These are phyloP conservation scores for Galaxias olidus DNA, from an alignment of 2,797 vertebrate genomes.

Conservation along the genomic window DNA sequence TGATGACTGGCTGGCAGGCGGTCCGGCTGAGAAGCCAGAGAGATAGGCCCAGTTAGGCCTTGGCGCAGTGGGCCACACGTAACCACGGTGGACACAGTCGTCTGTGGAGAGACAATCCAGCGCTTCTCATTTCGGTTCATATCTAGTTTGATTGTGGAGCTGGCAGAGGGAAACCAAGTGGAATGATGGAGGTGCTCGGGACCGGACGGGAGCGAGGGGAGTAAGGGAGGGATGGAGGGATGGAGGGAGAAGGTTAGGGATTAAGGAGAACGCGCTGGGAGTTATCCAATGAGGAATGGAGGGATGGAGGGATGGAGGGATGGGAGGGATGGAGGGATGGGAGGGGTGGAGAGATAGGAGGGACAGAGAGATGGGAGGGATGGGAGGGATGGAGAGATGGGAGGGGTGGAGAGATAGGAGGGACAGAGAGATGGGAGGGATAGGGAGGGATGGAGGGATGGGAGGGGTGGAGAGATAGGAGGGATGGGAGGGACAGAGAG, in stretches of 20 bases:
- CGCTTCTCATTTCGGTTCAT: constrained; percentile 59
- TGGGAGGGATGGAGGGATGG: constrained; percentile 19
- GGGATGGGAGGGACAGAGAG: constrained; percentile 24
- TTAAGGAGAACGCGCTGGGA: too few species aligned
- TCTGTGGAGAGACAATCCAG: constrained; percentile 51
- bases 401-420: constrained; percentile 9
- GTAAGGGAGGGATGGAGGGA: constrained; percentile 23
- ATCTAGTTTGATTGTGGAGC: constrained; percentile 58
- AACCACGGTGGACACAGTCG: constrained; percentile 51
- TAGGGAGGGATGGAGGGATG: constrained; percentile 55
- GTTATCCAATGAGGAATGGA: too few species aligned
- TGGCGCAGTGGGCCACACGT: constrained; percentile 47
- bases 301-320: constrained; percentile 57
- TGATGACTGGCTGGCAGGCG: not conserved
- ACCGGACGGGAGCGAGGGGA: constrained; percentile 18
- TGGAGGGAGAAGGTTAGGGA: not conserved
- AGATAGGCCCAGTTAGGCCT: constrained; percentile 31
- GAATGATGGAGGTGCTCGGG: constrained; percentile 50
- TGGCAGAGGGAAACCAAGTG: constrained; percentile 58
- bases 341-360: constrained; percentile 5
- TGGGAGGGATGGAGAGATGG: constrained; percentile 19
- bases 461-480: constrained; percentile 29
- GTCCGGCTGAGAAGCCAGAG: not conserved
- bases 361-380: too few species aligned
- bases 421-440: too few species aligned